Evolutionary conservation across 1,140 invertebrate species (phyloP), one percentile per base, ranked within the genome.

Genomic region (Hydropsyche tenuis): DNA sequence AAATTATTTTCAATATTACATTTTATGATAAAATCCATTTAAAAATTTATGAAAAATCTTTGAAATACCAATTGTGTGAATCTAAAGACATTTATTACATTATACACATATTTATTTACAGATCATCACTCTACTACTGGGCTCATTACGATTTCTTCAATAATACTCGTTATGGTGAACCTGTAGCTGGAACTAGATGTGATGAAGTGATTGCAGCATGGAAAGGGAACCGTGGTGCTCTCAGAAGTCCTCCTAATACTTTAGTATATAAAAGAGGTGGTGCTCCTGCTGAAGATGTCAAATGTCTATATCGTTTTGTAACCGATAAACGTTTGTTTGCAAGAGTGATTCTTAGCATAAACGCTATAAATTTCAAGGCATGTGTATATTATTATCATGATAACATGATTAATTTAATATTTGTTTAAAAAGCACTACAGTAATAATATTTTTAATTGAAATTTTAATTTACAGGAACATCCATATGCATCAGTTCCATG

Each of bases 131-230:
- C 0, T 95, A 96, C 80, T 96, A 95, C 80, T 95, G 94, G 94
- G 93, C 93, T 0, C 93, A 95, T 81, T 96, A 95, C 77, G 94
- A 96, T 79, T 96, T 96, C 83, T 96, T 95, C 83, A 96, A 96
- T 80, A 94, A 94, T 72, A 95, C 92, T 0, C 89, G 90, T 30
- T 93, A 92, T 72, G 94, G 94, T 0, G 92, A 93, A 69, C 90
- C 92, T 0, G 90, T 95, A 0, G 86, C 88, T 0, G 90, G 89
- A 22, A 95, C 92, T 0, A 88, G 90, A 7, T 96, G 94, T 81
- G 94, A 96, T 79, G 94, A 96, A 81, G 88, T 91, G 0, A 94
- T 95, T 79, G 88, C 91, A 3, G 91, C 92, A 0, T 95, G 93
- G 92, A 90, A 89, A 74, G 84, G 87, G 56, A 85, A 88, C 4